These are phyloP conservation scores for Balaenoptera acutorostrata DNA, from an alignment of 2,113 vertebrate genomes.

Conservation along the genomic window DNA sequence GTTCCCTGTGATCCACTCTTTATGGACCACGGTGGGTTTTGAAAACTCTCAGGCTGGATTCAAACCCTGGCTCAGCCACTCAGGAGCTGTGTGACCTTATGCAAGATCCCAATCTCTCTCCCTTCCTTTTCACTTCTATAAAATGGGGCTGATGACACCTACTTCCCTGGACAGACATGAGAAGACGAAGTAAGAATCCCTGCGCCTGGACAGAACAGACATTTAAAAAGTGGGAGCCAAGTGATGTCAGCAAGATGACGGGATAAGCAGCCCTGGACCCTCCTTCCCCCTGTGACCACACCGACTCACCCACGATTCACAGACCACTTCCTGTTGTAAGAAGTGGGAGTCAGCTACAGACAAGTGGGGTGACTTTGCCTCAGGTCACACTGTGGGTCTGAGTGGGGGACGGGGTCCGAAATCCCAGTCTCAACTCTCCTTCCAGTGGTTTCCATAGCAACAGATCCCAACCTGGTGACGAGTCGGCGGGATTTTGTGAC, in stretches of 20 bases:
- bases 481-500: constrained; percentile 14
- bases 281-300: rapidly evolving
- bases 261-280: neutral
- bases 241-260: rapidly evolving
- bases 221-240: neutral
- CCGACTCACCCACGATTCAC: rapidly evolving
- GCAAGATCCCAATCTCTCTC: neutral
- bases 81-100: neutral
- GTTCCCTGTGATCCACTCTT: neutral
- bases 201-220: neutral
- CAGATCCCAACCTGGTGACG: neutral
- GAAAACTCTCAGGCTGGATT: neutral
- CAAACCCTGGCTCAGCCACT: neutral
- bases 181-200: neutral
- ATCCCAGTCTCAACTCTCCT: neutral
- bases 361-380: neutral
- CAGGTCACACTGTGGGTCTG: neutral
- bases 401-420: neutral
- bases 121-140: neutral
- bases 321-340: neutral
- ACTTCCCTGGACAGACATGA: rapidly evolving
- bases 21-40: rapidly evolving
- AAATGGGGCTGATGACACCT: neutral
- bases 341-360: neutral
- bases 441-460: constrained; percentile 29